A percentile compares a stretch with the other conserved stretches of the same genome.
Conservation (phyloP, 2,113 vertebrate genomes). For the Calyptommatus sinebrachiatus region DNA sequence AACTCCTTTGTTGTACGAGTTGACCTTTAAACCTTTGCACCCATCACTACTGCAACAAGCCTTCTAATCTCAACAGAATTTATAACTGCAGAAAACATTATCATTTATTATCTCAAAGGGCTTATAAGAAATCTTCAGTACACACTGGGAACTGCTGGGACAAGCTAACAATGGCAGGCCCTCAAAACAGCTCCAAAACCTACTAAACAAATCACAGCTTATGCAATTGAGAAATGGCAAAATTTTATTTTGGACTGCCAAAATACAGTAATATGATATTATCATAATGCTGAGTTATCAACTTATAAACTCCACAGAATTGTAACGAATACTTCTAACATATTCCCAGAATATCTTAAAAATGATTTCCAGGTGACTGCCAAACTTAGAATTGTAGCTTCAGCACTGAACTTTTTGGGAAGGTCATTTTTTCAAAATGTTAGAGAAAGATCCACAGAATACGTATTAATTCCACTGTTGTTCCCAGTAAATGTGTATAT, state of each 20-base stretch:
- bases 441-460: not conserved
- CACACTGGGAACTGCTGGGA: not conserved
- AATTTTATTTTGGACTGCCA: not conserved
- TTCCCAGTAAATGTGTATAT: not conserved
- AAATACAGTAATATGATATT: not conserved
- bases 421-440: not conserved
- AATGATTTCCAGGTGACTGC: not conserved
- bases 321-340: not conserved
- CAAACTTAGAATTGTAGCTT: not conserved
- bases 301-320: not conserved
- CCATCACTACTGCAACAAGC: accelerated
- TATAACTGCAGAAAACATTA: not conserved
- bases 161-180: not conserved
- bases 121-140: not conserved
- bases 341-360: not conserved
- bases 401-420: not conserved
- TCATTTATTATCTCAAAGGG: not conserved
- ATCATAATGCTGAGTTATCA: not conserved
- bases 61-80: not conserved
- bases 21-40: not conserved
- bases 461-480: not conserved
- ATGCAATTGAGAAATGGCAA: not conserved
- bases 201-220: not conserved
- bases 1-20: conserved; percentile 11
- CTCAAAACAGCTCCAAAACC: not conserved